phyloP scores from a whole-genome alignment of 1,140 invertebrate genomes.

The Orussus abietinus region DNA sequence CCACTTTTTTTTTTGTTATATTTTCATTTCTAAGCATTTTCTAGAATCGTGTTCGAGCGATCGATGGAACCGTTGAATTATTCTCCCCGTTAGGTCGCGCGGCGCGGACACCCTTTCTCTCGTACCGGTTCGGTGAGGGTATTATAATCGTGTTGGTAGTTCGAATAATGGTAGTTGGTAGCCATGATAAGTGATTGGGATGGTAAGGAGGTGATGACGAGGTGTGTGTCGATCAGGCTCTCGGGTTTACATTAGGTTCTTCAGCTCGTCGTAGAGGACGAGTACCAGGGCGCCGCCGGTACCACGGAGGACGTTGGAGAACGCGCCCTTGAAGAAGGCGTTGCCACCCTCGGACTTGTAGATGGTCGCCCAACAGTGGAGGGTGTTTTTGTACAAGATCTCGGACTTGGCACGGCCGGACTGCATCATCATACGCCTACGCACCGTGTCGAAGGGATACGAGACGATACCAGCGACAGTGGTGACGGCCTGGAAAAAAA shows the following conservation, averaged over 20 bases:
- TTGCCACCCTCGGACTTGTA: constrained; percentile 60
- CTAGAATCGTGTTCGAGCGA: too few relatives aligned
- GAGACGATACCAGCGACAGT: constrained; percentile 76
- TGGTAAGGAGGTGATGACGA: constrained; percentile 40
- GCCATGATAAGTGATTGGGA: constrained; percentile 33
- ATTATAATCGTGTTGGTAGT: too few relatives aligned
- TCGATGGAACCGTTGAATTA: too few relatives aligned
- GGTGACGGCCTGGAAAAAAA: constrained; percentile 59
- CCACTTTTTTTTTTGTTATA: constrained; percentile 2
- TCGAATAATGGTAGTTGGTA: constrained; percentile 27
- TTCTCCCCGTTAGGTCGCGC: too few relatives aligned
- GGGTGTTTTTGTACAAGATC: constrained; percentile 69
- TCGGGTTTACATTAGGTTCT: constrained; percentile 57
- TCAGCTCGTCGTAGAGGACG: constrained; percentile 76
- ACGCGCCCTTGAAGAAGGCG: constrained; percentile 80
- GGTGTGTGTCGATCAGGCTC: constrained; percentile 15
- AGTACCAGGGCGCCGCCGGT: constrained; percentile 76
- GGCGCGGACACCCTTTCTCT: too few relatives aligned
- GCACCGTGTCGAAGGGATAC: constrained; percentile 86
- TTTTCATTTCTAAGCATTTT: too few relatives aligned
- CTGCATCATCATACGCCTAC: constrained; percentile 90
- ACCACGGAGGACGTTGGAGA: constrained; percentile 75
- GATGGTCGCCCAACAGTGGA: constrained; percentile 71
- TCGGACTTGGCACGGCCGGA: constrained; percentile 66
- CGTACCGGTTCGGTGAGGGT: constrained; percentile 25